Conservation (phyloP, 2,888 invertebrate genomes). For the Stenotaenia linearis region DNA sequence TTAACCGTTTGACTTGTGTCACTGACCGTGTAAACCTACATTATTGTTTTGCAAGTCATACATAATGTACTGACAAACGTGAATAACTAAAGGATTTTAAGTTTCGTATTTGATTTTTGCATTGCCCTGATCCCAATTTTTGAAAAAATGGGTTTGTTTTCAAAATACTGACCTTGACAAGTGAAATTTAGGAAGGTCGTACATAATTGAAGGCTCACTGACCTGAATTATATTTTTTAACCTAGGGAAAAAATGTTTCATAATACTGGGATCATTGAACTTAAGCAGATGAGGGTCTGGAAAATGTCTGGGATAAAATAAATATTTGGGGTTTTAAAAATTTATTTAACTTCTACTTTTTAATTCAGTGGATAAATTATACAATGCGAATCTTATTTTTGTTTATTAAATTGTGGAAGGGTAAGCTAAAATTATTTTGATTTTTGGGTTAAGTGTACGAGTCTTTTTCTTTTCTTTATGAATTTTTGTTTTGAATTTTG, state of each 20-base stretch:
- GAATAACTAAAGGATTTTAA: not conserved
- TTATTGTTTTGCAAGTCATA: not conserved
- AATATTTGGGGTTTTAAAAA: too few species aligned
- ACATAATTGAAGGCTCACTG: not conserved
- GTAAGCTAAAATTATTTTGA: too few species aligned
- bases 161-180: not conserved
- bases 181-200: not conserved
- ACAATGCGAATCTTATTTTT: too few species aligned
- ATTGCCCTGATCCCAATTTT: not conserved
- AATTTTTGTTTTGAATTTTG: too few species aligned
- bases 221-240: not conserved
- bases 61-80: not conserved
- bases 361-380: too few species aligned
- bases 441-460: too few species aligned
- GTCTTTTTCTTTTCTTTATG: too few species aligned
- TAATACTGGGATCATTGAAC: not conserved
- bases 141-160: not conserved
- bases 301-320: too few species aligned
- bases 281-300: too few species aligned
- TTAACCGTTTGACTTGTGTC: not conserved
- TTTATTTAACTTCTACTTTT: too few species aligned
- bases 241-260: not conserved
- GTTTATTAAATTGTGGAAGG: too few species aligned
- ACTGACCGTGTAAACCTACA: not conserved
- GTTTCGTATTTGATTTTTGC: not conserved